Evolutionary conservation across 2,888 invertebrate species (phyloP), one percentile per base, ranked within the genome.

Genomic region (Pogonocherus hispidulus): DNA sequence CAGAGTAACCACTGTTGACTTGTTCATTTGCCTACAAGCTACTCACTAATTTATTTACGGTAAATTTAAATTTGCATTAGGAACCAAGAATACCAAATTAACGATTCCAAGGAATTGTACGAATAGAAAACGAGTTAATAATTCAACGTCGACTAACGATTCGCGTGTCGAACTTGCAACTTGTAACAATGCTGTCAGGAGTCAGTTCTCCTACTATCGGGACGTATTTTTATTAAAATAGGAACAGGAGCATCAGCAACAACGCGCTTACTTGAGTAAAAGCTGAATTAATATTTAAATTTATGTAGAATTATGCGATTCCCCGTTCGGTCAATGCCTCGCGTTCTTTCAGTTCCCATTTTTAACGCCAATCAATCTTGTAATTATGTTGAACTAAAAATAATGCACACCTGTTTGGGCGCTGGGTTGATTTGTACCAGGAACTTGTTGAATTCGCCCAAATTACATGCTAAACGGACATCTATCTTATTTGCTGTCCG

Each of bases 271-370:
- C 72, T 68, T 55, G 73, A 76, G 73, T 76, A 74, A 73, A 72
- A 72, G 57, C 62, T 56, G 69, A 75, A 79, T 77, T 79, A 67
- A 77, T 75, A 80, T 80, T 79, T 71, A 78, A 80, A 80, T 80
- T 79, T 80, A 80, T 80, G 78, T 78, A 79, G 79, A 80, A 75
- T 78, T 80, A 80, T 80, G 78, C 80, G 74, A 76, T 75, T 73
- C 73, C 74, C 75, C 69, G 77, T 70, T 75, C 78, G 79, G 80
- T 80, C 79, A 78, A 78, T 78, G 80, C 79, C 79, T 79, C 74
- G 66, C 68, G 69, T 74, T 67, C 70, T 59, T 66, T 78, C 71
- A 69, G 66, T 74, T 76, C 73, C 70, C 76, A 76, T 77, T 78
- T 76, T 79, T 77, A 75, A 78, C 78, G 71, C 77, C 73, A 72